Base-by-base conservation (phyloP, 2,797 vertebrate genomes). In the Rhabdophis nuchalis region DNA sequence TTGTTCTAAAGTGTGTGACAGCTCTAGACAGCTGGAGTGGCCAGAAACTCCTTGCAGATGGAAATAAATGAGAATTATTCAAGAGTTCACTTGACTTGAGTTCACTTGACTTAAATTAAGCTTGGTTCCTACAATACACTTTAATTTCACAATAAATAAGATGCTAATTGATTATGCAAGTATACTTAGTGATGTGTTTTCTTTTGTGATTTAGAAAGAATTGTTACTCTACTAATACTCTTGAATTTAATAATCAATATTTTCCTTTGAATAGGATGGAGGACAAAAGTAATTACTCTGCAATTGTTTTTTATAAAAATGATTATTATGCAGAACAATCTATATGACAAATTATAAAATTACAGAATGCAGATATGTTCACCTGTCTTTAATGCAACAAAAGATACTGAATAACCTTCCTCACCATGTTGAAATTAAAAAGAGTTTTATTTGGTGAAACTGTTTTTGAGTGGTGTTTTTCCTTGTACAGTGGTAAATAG, bases 401-500 rank as follows among this genome's bases (percentile, higher is more conserved):
- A 72, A 86, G 1, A 1, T 53, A n/a, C 56, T 88, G 54, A 95
- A 87, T 93, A 90, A 95, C 60, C 90, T 27, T 85, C 23, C 94
- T 91, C 86, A 96, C 91, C 88, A 93, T 93, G 91, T 92, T 95
- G 95, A 96, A 95, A 97, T 96, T 94, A 93, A 94, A 92, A 95
- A 91, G 60, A 29, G n/a, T 87, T 97, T 98, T 98, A 98, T 98
- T 98, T 95, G 93, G 93, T 96, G 96, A 97, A 96, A 95, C 94
- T 90, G 91, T 88, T 50, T 50, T 92, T 90, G 95, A 96, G 96
- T 96, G 96, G 96, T 95, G 94, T 96, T 96, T 94, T 95, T 97
- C 95, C 96, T 94, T 87, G 96, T 93, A 93, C 92, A 95, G 95
- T 96, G 94, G 96, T 95, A 96, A 96, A 93, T 96, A 96, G 96